These are phyloP conservation scores for Gavialis gangeticus DNA, from an alignment of 2,113 vertebrate genomes.

Conservation along the genomic window DNA sequence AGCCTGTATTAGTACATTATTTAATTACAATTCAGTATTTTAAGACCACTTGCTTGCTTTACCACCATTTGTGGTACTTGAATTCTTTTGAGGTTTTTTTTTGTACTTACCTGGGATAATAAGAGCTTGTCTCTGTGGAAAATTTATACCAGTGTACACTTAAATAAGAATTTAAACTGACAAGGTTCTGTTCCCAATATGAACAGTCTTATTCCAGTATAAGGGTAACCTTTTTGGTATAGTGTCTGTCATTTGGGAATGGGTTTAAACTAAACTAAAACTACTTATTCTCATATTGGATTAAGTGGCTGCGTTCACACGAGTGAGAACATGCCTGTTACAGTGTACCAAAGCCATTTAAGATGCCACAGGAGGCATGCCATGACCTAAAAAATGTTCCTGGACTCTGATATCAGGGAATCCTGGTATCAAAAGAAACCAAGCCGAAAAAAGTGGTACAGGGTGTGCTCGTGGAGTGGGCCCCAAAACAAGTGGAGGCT, in stretches of 20 bases:
- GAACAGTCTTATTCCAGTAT: background rate
- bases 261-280: background rate
- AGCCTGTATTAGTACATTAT: background rate
- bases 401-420: no score
- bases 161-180: constrained; percentile 14
- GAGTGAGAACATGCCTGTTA: no score
- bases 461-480: no score
- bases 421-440: no score
- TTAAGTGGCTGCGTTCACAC: background rate
- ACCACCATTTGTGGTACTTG: background rate
- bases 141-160: background rate
- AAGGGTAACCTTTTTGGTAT: background rate
- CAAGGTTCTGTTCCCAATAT: background rate
- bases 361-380: no score
- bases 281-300: background rate
- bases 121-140: constrained; percentile 43
- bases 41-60: background rate
- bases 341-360: no score
- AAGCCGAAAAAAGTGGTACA: no score
- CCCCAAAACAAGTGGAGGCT: no score
- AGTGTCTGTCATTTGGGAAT: background rate
- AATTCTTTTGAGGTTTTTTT: background rate
- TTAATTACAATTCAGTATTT: constrained; percentile 23
- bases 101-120: background rate
- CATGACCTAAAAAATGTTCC: no score